Percentiles rank a stretch among this genome's conserved stretches.
Evolutionary conservation across 2,888 invertebrate species (phyloP).

Genomic region (Heliothis peltigera): DNA sequence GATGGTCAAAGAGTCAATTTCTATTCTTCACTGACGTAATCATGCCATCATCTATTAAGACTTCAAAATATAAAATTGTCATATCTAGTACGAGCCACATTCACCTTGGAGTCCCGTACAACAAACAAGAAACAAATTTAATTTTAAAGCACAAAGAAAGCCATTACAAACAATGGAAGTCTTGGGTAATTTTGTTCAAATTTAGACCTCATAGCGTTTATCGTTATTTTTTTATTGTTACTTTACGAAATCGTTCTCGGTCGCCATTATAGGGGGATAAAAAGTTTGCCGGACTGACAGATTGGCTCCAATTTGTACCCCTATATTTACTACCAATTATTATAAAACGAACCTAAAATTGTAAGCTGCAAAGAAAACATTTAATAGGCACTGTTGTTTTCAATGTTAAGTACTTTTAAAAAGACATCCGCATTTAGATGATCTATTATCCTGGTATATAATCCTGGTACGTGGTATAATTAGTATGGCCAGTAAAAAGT

Average conservation of each 20-base stretch:
- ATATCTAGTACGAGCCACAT: conserved; percentile 5
- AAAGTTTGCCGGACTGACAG: conserved; percentile 49
- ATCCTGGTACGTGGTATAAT: too few species aligned
- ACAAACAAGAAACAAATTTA: conserved; percentile 40
- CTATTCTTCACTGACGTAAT: neutral
- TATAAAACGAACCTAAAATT: conserved; percentile 13
- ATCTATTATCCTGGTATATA: too few species aligned
- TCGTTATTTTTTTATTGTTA: conserved; percentile 57
- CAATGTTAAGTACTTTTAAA: neutral
- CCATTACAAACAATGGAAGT: conserved; percentile 43
- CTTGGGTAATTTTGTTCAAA: conserved; percentile 52
- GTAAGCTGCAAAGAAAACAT: conserved; percentile 11
- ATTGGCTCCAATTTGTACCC: conserved; percentile 28
- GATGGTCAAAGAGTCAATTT: too few species aligned
- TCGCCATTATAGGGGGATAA: conserved; percentile 33
- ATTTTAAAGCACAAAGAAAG: conserved; percentile 53
- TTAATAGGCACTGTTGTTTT: neutral
- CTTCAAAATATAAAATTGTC: conserved; percentile 29
- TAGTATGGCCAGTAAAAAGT: too few species aligned
- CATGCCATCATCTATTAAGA: conserved; percentile 8
- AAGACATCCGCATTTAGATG: neutral
- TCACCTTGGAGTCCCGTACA: conserved; percentile 13
- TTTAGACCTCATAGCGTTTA: conserved; percentile 55
- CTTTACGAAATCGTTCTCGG: conserved; percentile 46
- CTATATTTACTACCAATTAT: conserved; percentile 33